These are phyloP conservation scores for Leptopilina boulardi DNA, from an alignment of 1,140 invertebrate species.

Conservation along the genomic window DNA sequence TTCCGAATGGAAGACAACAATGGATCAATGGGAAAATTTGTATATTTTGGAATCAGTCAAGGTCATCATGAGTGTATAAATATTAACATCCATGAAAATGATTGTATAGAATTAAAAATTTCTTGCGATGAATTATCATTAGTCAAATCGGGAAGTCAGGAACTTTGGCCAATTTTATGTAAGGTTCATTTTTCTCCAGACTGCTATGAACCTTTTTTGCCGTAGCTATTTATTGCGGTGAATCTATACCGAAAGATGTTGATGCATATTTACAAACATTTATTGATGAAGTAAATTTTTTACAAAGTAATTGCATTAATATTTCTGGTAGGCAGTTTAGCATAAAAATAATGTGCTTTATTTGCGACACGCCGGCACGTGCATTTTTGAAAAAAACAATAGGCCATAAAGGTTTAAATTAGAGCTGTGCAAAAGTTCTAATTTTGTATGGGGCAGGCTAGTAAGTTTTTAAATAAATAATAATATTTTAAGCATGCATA, in stretches of 20 bases:
- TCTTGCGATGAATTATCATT: constrained; percentile 32
- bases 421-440: no score
- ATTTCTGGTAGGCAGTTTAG: constrained; percentile 27
- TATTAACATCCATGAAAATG: constrained; percentile 4
- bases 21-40: constrained; percentile 31
- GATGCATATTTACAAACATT: constrained; percentile 28
- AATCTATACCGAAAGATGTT: constrained; percentile 19
- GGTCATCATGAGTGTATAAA: constrained; percentile 30
- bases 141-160: constrained; percentile 32
- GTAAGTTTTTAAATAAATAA: no score
- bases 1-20: constrained; percentile 8
- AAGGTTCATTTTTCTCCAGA: constrained; percentile 25
- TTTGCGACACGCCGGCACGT: constrained; percentile 31
- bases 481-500: no score
- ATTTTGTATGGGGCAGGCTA: no score
- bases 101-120: constrained; percentile 33
- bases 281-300: constrained; percentile 38
- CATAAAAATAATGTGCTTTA: constrained; percentile 30
- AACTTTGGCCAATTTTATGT: constrained; percentile 35
- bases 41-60: constrained; percentile 39
- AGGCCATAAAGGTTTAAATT: background rate
- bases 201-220: constrained; percentile 38
- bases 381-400: background rate
- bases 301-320: background rate
- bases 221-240: constrained; percentile 35